phyloP scores from a whole-genome alignment of 2,797 vertebrate species.

The Bovichtus variegatus region DNA sequence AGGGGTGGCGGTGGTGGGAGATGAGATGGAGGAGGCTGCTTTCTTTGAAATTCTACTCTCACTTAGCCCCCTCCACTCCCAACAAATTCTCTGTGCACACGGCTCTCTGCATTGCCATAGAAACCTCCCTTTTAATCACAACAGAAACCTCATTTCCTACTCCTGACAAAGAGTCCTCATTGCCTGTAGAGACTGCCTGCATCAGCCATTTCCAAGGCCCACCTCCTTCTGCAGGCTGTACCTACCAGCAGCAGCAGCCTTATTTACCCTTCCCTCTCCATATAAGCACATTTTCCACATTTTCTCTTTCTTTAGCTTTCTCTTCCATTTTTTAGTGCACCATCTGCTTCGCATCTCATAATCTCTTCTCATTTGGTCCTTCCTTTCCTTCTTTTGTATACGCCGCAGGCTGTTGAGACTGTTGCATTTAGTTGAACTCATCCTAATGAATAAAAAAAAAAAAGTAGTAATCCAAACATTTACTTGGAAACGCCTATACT shows the following conservation, averaged over 20 bases:
- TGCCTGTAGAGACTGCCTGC: conserved; percentile 79
- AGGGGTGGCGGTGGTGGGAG: conserved; percentile 61
- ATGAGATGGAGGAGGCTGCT: conserved; percentile 79
- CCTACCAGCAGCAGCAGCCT: conserved; percentile 57
- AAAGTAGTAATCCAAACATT: neutral
- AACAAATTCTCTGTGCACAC: conserved; percentile 81
- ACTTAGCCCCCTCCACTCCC: conserved; percentile 75
- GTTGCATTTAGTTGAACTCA: conserved; percentile 7
- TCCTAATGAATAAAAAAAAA: neutral
- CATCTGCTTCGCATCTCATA: conserved; percentile 3
- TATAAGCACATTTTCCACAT: conserved; percentile 72
- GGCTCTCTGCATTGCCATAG: conserved; percentile 83
- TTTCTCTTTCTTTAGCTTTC: conserved; percentile 47
- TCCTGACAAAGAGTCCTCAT: conserved; percentile 82
- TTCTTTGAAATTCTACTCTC: conserved; percentile 87
- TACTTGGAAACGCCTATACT: conserved; percentile 31
- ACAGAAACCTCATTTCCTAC: conserved; percentile 86
- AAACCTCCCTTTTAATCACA: conserved; percentile 86
- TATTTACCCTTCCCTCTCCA: conserved; percentile 60
- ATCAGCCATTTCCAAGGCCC: conserved; percentile 71
- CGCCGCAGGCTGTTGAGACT: neutral
- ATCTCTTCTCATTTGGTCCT: neutral
- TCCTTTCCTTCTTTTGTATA: neutral
- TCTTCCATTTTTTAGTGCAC: neutral
- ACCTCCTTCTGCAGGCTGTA: conserved; percentile 62